Evolutionary conservation across 2,113 vertebrate species (phyloP), one percentile per base, ranked within the genome.

Genomic region (Fulica atra): DNA sequence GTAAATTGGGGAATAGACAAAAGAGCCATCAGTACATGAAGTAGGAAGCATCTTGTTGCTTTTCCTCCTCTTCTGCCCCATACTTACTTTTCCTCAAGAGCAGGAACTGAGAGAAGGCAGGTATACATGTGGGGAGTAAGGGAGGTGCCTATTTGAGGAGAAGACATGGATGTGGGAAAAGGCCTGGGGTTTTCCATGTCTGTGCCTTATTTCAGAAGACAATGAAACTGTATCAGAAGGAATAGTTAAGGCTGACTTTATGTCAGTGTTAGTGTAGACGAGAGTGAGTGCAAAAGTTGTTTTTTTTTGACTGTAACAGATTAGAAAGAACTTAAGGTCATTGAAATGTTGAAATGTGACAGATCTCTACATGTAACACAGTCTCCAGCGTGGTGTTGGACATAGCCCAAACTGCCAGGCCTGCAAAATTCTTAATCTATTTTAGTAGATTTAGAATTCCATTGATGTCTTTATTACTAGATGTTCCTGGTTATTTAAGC

Each of bases 361-460:
- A 61, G 70, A 79, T 95, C 70, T 54, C 11, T 60, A 20, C 81
- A 40, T 93, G 81, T 50, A 56, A 42, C 53, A 23, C 60, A 40
- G 89, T 33, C 86, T 91, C 72, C 73, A 76, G 28, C n/a, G 70
- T 23, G 33, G 54, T 8, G 66, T 50, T 96, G 95, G 89, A 89
- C 23, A 23, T 20, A 31, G 71, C 93, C 91, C 95, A 96, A 54
- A 50, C 59, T 93, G 85, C 95, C 74, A 95, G 95, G 94, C 93
- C 95, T 89, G 81, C 95, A 95, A 46, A 88, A 73, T 86, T 33
- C 85, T 87, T 72, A 68, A 86, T 93, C 94, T 96, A 17, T 96
- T 92, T 96, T 82, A 82, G 92, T 63, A 91, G 92, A 85, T 89
- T 89, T 79, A 77, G 84, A 72, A 96, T 96, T 96, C 93, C 89